Evolutionary conservation across 2,888 invertebrate species (phyloP).

Genomic region (Agrilus mali): DNA sequence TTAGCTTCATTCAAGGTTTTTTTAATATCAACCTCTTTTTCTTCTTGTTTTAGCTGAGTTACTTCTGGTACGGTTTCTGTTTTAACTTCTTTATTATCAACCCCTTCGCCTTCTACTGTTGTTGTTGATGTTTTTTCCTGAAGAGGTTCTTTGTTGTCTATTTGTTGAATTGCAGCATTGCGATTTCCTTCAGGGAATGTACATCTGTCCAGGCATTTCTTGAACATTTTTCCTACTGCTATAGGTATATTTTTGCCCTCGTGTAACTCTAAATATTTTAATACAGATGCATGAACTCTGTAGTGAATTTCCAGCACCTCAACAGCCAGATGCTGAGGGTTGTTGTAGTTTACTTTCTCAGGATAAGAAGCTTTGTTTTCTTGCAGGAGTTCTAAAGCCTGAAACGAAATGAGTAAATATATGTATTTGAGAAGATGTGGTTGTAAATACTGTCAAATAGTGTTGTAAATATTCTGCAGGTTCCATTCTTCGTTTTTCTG

Average conservation of each 20-base stretch:
- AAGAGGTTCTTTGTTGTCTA: slow-evolving; percentile 1
- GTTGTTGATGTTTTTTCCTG: slow-evolving; percentile 1
- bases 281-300: slow-evolving; percentile 76
- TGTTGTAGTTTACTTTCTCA: slow-evolving; percentile 71
- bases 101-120: slow-evolving; percentile 1
- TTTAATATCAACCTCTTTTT: background rate
- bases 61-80: background rate
- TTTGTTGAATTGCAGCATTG: slow-evolving; percentile 6
- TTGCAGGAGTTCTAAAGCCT: slow-evolving; percentile 64
- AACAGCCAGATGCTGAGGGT: slow-evolving; percentile 70
- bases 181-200: slow-evolving; percentile 2
- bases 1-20: background rate
- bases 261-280: slow-evolving; percentile 72
- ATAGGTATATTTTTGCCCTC: slow-evolving; percentile 54
- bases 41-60: background rate
- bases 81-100: background rate
- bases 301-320: slow-evolving; percentile 81
- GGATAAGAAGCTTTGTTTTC: slow-evolving; percentile 77
- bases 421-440: background rate
- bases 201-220: slow-evolving; percentile 36
- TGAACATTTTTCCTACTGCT: slow-evolving; percentile 47
- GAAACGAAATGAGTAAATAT: slow-evolving; percentile 15
- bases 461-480: slow-evolving; percentile 64
- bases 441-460: slow-evolving; percentile 50
- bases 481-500: slow-evolving; percentile 70